phyloP scores from a whole-genome alignment of 2,113 vertebrate species.

The Pogonocichla stellata region DNA sequence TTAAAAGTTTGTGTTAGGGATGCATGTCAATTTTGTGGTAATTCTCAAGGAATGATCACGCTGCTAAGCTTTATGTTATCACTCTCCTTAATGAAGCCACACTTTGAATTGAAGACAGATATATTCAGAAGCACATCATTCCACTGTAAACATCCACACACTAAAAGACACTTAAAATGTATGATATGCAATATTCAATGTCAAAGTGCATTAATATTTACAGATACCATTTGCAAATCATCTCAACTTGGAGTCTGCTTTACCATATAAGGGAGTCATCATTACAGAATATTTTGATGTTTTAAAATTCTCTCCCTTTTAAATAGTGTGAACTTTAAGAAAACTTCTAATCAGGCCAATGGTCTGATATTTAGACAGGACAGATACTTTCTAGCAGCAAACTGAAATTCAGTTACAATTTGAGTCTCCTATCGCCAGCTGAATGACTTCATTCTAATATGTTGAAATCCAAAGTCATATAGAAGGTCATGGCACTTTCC shows the following conservation, averaged over 20 bases:
- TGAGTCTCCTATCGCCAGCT: not conserved
- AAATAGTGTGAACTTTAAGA: not conserved
- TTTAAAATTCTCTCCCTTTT: not conserved
- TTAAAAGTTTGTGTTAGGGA: not conserved
- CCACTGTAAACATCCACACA: not conserved
- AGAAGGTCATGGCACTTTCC: not conserved
- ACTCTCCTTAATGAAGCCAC: not conserved
- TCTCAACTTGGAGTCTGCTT: not conserved
- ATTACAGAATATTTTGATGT: not conserved
- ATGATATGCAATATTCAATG: not conserved
- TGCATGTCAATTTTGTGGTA: not conserved
- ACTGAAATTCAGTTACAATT: not conserved
- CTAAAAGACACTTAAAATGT: conserved; percentile 22
- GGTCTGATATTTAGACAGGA: not conserved
- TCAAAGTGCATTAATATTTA: conserved; percentile 57
- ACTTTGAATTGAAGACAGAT: not conserved
- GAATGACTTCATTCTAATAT: not conserved
- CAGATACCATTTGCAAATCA: conserved; percentile 15
- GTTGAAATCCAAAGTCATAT: not conserved
- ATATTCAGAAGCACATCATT: not conserved
- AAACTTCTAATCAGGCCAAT: not conserved
- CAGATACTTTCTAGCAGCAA: not conserved
- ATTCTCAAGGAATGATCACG: not conserved
- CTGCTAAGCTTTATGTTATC: not conserved
- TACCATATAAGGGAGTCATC: not conserved